A percentile compares a stretch with the other conserved stretches of the same genome.
phyloP scores from a whole-genome alignment of 2,888 invertebrate genomes.

The Nezara viridula region DNA sequence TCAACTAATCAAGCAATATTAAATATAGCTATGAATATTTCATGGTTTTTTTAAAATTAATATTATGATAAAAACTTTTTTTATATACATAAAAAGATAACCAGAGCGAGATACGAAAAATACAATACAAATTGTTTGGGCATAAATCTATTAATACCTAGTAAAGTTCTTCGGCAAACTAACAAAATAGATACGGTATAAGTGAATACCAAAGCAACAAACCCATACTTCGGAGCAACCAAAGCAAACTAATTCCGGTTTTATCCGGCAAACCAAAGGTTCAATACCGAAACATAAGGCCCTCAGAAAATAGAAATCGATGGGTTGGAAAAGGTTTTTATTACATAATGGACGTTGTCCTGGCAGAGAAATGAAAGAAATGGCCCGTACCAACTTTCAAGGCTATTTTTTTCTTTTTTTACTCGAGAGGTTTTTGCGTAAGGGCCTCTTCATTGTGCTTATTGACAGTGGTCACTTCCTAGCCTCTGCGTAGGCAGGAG shows the following conservation, averaged over 20 bases:
- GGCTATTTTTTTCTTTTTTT: background rate
- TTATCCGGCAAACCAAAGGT: background rate
- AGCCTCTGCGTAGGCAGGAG: background rate
- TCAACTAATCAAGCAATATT: too few species aligned
- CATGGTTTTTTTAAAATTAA: too few species aligned
- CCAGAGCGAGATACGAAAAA: too few species aligned
- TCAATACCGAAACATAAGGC: slow-evolving; percentile 6
- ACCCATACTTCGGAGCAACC: background rate
- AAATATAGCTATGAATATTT: too few species aligned
- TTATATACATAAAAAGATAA: too few species aligned
- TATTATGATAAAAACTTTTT: too few species aligned
- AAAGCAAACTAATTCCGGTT: slow-evolving; percentile 29
- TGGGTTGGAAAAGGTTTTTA: slow-evolving; percentile 24
- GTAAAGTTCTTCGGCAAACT: background rate
- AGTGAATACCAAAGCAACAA: slow-evolving; percentile 2
- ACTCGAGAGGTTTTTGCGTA: slow-evolving; percentile 42
- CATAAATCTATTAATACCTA: background rate
- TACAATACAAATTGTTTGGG: background rate
- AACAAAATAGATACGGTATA: background rate
- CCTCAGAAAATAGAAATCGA: slow-evolving; percentile 13
- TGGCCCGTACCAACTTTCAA: slow-evolving; percentile 34
- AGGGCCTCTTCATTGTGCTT: slow-evolving; percentile 43
- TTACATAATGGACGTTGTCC: slow-evolving; percentile 6
- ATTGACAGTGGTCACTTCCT: slow-evolving; percentile 58
- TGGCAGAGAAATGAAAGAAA: slow-evolving; percentile 47